These are phyloP conservation scores for Cryptocheilus praepositus DNA, from an alignment of 2,888 invertebrate species.

Conservation along the genomic window DNA sequence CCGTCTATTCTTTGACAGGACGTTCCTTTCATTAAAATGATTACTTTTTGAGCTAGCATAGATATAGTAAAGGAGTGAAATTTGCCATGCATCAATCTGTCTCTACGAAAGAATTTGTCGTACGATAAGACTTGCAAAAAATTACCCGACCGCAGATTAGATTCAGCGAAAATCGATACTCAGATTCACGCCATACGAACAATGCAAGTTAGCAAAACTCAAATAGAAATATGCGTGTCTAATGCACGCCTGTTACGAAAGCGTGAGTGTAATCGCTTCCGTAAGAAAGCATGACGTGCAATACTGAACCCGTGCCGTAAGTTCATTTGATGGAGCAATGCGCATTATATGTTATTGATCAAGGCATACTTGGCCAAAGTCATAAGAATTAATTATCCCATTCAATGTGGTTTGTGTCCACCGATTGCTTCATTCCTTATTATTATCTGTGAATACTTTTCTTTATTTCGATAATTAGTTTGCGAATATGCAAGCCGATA, in stretches of 20 bases:
- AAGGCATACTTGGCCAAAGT: neutral
- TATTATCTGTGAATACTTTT: neutral
- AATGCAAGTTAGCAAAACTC: neutral
- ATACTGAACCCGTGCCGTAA: slow-evolving; percentile 15
- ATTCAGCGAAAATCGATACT: slow-evolving; percentile 19
- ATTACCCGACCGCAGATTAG: neutral
- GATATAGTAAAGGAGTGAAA: too few species aligned
- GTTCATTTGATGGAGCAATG: neutral
- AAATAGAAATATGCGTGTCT: too few species aligned
- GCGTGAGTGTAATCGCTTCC: too few species aligned
- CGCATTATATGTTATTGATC: slow-evolving; percentile 6
- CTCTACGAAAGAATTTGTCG: too few species aligned
- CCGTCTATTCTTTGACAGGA: too few species aligned
- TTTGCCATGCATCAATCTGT: too few species aligned
- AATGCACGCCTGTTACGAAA: too few species aligned
- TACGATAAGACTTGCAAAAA: too few species aligned
- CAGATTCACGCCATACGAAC: neutral
- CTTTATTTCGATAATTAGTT: too few species aligned
- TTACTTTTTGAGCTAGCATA: too few species aligned
- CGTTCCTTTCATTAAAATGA: too few species aligned
- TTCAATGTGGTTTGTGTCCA: neutral
- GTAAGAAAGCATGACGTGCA: neutral
- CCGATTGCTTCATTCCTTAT: slow-evolving; percentile 31
- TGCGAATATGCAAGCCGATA: too few species aligned
- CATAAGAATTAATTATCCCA: slow-evolving; percentile 28